These are phyloP conservation scores for Galerucella pusilla DNA, from an alignment of 2,888 invertebrate species.

Conservation along the genomic window DNA sequence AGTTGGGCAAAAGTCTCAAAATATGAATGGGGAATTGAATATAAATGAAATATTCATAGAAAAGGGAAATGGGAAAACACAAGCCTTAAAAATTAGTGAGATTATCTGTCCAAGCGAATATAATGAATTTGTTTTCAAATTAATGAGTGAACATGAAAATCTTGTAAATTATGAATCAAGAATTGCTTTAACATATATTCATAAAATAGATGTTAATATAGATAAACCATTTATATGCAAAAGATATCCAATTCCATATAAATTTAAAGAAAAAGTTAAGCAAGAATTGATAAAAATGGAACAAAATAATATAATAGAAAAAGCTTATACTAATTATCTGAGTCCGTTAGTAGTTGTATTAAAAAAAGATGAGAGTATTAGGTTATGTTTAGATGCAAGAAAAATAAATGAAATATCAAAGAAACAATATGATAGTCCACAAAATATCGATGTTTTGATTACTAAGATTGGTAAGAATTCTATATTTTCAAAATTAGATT, in stretches of 20 bases:
- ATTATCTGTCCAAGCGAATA: too few species aligned
- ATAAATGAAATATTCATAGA: too few species aligned
- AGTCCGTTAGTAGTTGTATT: constrained; percentile 4
- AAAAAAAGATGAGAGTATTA: background rate
- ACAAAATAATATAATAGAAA: constrained; percentile 11
- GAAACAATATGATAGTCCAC: constrained; percentile 14
- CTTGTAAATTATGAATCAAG: too few species aligned
- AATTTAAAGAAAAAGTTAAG: constrained; percentile 7
- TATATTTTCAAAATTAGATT: constrained; percentile 23
- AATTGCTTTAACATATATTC: too few species aligned
- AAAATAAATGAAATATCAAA: constrained; percentile 13
- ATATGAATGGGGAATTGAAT: too few species aligned
- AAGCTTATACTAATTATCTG: constrained; percentile 1
- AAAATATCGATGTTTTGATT: constrained; percentile 7
- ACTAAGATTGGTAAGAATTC: constrained; percentile 16
- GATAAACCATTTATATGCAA: too few species aligned
- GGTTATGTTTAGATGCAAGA: constrained; percentile 23
- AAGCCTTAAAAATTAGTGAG: too few species aligned
- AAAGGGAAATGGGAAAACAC: too few species aligned
- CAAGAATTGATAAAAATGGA: constrained; percentile 13
- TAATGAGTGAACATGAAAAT: too few species aligned
- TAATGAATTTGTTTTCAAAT: too few species aligned
- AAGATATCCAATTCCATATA: background rate
- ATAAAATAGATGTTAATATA: too few species aligned
- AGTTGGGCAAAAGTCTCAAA: too few species aligned